Evolutionary conservation across 2,113 vertebrate genomes (phyloP), one percentile per base, ranked within the genome.

Genomic region (Psophia crepitans): DNA sequence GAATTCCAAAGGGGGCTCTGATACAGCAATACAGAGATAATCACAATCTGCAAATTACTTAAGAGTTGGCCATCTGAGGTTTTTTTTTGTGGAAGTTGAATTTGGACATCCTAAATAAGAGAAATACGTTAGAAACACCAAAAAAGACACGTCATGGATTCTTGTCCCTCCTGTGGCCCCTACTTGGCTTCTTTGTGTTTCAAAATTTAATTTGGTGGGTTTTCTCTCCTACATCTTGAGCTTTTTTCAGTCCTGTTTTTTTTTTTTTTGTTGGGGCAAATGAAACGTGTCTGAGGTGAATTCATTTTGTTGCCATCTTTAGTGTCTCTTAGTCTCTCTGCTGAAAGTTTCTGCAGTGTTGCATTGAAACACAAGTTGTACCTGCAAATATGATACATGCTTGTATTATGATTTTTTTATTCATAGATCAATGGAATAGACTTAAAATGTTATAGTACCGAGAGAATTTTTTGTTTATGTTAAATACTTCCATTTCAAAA

Each of bases 361-460:
- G 71, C 14, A 22, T 3, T 87, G 48, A 89, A 90, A 37, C 13
- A 35, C 8, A 35, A 71, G 6, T 24, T 87, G 17, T 44, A 49
- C 0, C 0, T 32, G 41, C 11, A 53, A 53, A 79, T 43, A 39
- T 39, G 33, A 26, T 12, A 32, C 10, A 19, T 12, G 33, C 30
- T 49, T 83, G 13, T 70, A n/a, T 43, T 23, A 17, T 53, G 6
- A 20, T 32, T 20, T 39, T 82, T 90, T 84, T 41, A 74, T 30
- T 51, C 7, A 48, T 77, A 63, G 70, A 48, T 92, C 14, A 48
- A 22, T 5, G 16, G 11, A 73, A 12, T 43, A 41, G 30, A 23
- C 32, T 51, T 61, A 11, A 24, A 66, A 28, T 33, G 9, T 33
- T 49, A 61, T 43, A 57, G 15, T 58, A 46, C 27, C 12, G 44